Evolutionary conservation across 2,113 vertebrate species (phyloP).

Genomic region (rat (Rattus norvegicus)): DNA sequence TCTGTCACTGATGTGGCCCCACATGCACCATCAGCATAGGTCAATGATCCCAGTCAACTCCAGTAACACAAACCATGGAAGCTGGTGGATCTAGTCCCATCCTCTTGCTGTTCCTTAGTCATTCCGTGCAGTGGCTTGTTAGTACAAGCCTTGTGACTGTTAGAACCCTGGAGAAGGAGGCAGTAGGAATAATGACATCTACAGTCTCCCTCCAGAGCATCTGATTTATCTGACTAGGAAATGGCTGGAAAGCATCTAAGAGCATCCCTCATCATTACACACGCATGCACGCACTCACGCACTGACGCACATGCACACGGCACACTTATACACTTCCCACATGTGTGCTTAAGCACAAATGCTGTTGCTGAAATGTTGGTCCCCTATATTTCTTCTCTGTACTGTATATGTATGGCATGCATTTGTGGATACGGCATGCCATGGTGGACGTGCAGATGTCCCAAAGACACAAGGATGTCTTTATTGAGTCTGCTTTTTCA

Average conservation of each 20-base stretch:
- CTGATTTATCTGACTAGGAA: not conserved
- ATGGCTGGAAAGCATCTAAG: not conserved
- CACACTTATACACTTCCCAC: not conserved
- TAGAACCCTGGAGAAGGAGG: not conserved
- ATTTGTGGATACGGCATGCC: not conserved
- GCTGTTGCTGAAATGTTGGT: not conserved
- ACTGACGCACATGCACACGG: fast-evolving
- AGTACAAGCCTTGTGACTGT: not conserved
- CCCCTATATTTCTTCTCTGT: not conserved
- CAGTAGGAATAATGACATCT: not conserved
- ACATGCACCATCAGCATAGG: fast-evolving
- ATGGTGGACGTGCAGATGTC: no score
- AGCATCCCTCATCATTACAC: not conserved
- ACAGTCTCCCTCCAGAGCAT: not conserved
- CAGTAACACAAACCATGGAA: not conserved
- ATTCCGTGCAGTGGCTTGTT: not conserved
- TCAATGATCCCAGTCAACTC: not conserved
- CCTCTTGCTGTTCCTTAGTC: not conserved
- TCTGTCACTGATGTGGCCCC: not conserved
- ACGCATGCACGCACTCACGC: not conserved
- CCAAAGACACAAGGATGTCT: no score
- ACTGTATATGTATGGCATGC: not conserved
- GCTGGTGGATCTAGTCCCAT: not conserved
- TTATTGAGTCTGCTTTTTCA: not conserved
- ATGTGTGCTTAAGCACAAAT: not conserved